These are phyloP conservation scores for Lamellibrachia satsuma DNA, from an alignment of 2,888 invertebrate genomes.

Conservation along the genomic window DNA sequence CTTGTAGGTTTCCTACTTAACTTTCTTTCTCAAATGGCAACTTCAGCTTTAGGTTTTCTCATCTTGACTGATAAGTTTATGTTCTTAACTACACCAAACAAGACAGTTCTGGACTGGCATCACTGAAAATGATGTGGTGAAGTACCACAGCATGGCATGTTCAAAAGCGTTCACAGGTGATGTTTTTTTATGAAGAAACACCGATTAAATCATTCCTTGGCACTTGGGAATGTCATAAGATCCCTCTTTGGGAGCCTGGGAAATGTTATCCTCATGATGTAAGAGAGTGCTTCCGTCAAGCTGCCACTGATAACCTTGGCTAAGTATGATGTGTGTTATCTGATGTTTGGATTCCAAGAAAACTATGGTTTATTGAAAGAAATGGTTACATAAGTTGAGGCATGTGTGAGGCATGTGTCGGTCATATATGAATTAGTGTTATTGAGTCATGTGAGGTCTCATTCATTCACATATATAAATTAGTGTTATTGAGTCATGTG, in stretches of 20 bases:
- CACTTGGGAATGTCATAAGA: background rate
- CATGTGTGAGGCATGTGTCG: background rate
- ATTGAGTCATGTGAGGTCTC: too few species aligned
- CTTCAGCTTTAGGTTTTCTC: too few species aligned
- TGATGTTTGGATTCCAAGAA: background rate
- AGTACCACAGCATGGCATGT: background rate
- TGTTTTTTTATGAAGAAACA: background rate
- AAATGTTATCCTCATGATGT: background rate
- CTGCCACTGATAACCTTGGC: background rate
- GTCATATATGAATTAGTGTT: too few species aligned
- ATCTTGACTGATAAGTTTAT: too few species aligned
- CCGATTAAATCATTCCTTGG: background rate
- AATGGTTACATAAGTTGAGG: background rate
- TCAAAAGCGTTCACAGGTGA: background rate
- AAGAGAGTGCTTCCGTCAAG: background rate
- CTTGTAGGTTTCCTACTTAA: too few species aligned
- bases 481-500: too few species aligned
- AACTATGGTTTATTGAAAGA: background rate
- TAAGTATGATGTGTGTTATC: background rate
- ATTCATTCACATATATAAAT: too few species aligned
- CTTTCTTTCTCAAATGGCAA: too few species aligned
- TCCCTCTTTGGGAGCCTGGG: background rate
- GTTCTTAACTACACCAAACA: too few species aligned
- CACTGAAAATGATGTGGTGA: too few species aligned
- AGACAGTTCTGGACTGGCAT: too few species aligned